Percentiles rank a stretch among this genome's conserved stretches.
Evolutionary conservation across 2,797 vertebrate genomes (phyloP).

Genomic region (Threskiornis aethiopicus): DNA sequence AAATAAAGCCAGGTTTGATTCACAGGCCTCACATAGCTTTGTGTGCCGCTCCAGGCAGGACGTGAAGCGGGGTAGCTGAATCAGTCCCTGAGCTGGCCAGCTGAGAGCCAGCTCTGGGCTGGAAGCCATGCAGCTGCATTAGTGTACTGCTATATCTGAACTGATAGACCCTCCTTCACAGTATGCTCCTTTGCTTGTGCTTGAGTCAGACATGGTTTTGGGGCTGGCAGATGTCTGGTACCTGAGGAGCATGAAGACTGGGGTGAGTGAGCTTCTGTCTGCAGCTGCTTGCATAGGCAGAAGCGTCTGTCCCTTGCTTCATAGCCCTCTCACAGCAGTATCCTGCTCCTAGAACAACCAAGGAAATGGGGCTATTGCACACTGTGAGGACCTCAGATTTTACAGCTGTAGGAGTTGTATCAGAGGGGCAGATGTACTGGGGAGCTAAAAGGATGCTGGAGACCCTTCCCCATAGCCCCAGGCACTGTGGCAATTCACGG

Average conservation of each 20-base stretch:
- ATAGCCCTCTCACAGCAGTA: background rate
- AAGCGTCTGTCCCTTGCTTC: background rate
- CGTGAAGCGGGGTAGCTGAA: background rate
- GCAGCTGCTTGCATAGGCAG: background rate
- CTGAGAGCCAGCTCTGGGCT: background rate
- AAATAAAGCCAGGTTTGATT: background rate
- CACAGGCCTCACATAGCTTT: accelerated
- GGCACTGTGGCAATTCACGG: background rate
- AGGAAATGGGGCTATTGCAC: background rate
- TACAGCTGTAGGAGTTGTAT: background rate
- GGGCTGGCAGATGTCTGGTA: background rate
- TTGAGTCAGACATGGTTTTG: background rate
- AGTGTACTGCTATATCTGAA: background rate
- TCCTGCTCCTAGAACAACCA: background rate
- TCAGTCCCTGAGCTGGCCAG: background rate
- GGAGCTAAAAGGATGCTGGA: background rate
- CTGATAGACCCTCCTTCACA: background rate
- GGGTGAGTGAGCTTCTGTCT: background rate
- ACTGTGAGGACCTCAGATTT: background rate
- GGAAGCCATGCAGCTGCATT: background rate
- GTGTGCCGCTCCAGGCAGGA: background rate
- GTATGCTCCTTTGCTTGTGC: background rate
- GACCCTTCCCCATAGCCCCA: background rate
- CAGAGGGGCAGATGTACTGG: background rate
- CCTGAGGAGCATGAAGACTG: background rate